Percentiles rank a stretch among this genome's conserved stretches.
phyloP scores from a whole-genome alignment of 2,888 invertebrate genomes.

The Epistrophe eligans region DNA sequence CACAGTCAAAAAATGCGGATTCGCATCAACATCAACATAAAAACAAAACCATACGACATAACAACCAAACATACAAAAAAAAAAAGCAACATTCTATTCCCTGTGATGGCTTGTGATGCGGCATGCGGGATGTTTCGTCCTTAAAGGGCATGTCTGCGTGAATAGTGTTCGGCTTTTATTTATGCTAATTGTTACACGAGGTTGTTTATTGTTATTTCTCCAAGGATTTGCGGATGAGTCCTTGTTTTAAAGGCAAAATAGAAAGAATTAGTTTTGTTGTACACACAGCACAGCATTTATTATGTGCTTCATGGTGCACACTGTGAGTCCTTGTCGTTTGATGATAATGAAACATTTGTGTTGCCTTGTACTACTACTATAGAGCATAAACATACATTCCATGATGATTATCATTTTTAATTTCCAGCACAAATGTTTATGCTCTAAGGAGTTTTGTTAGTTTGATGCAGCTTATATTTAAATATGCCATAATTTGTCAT shows the following conservation, averaged over 20 bases:
- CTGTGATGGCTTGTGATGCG: conserved; percentile 5
- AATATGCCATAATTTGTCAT: conserved; percentile 4
- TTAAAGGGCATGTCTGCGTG: conserved; percentile 72
- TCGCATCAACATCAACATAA: conserved; percentile 33
- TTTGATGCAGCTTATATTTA: conserved; percentile 28
- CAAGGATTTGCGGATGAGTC: conserved; percentile 65
- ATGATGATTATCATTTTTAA: conserved; percentile 47
- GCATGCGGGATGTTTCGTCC: conserved; percentile 51
- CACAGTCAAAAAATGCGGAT: conserved; percentile 42
- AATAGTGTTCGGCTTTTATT: conserved; percentile 64
- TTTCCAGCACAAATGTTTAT: conserved; percentile 20
- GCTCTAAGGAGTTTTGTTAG: conserved; percentile 44
- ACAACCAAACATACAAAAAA: background rate
- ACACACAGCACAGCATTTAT: conserved; percentile 24
- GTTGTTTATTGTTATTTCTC: conserved; percentile 69
- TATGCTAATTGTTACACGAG: conserved; percentile 73
- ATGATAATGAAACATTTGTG: conserved; percentile 72
- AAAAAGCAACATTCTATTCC: background rate
- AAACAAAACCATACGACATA: conserved; percentile 5
- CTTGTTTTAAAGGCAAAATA: conserved; percentile 53
- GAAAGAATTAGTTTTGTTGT: conserved; percentile 53
- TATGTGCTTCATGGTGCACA: conserved; percentile 67
- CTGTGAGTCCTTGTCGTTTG: conserved; percentile 61
- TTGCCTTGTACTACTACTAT: conserved; percentile 52
- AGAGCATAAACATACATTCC: background rate